phyloP scores from a whole-genome alignment of 2,888 invertebrate genomes.

The Cantharis lateralis region DNA sequence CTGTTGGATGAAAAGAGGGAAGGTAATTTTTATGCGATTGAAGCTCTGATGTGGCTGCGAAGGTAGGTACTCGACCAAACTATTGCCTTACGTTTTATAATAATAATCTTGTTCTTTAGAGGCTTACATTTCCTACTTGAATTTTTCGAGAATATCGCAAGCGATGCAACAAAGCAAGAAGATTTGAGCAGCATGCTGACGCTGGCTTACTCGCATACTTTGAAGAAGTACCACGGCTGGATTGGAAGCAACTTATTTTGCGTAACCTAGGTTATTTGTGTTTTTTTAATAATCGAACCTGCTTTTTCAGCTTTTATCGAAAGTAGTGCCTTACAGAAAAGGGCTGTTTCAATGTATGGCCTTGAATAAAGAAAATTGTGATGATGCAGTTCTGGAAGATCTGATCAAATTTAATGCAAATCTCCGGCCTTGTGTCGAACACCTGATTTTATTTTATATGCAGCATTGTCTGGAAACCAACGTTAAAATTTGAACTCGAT shows the following conservation, averaged over 20 bases:
- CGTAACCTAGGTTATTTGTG: slow-evolving; percentile 3
- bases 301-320: slow-evolving; percentile 10
- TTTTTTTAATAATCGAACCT: not conserved
- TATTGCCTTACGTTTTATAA: not conserved
- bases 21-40: slow-evolving; percentile 58
- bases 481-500: slow-evolving; percentile 5
- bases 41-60: slow-evolving; percentile 72
- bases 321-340: slow-evolving; percentile 8
- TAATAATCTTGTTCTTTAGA: slow-evolving; percentile 50
- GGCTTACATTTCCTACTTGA: slow-evolving; percentile 64
- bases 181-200: slow-evolving; percentile 64
- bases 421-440: slow-evolving; percentile 13
- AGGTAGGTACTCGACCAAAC: slow-evolving; percentile 56
- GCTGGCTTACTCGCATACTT: slow-evolving; percentile 67
- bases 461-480: slow-evolving; percentile 12
- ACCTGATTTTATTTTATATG: slow-evolving; percentile 13
- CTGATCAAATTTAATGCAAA: slow-evolving; percentile 13
- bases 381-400: slow-evolving; percentile 11
- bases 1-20: slow-evolving; percentile 62
- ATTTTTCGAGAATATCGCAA: slow-evolving; percentile 60
- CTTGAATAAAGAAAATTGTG: slow-evolving; percentile 14
- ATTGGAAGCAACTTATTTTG: slow-evolving; percentile 52
- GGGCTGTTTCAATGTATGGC: slow-evolving; percentile 8
- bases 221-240: slow-evolving; percentile 74
- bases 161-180: slow-evolving; percentile 56